phyloP scores from a whole-genome alignment of 2,797 vertebrate species.

The Chaetodon trifasciatus region DNA sequence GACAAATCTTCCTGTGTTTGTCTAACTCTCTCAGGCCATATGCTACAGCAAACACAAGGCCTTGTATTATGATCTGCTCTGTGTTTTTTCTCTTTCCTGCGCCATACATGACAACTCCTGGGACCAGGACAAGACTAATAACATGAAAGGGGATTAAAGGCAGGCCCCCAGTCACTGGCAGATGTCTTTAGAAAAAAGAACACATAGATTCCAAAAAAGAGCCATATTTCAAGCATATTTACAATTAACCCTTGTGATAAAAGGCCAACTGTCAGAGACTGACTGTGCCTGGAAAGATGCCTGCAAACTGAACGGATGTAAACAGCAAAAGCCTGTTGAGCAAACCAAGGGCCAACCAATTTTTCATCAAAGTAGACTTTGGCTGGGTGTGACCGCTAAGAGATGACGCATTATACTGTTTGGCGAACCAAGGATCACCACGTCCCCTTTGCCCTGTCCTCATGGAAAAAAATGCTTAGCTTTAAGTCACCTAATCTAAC shows the following conservation, averaged over 20 bases:
- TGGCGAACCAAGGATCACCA: slow-evolving; percentile 37
- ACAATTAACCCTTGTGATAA: slow-evolving; percentile 75
- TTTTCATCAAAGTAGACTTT: slow-evolving; percentile 56
- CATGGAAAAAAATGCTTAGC: slow-evolving; percentile 18
- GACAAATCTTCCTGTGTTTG: slow-evolving; percentile 83
- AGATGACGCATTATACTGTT: slow-evolving; percentile 52
- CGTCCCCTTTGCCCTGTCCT: slow-evolving; percentile 29
- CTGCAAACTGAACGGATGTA: slow-evolving; percentile 50
- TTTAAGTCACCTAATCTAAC: not conserved
- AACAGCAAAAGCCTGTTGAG: slow-evolving; percentile 56
- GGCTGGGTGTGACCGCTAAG: slow-evolving; percentile 60
- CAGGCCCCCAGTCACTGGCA: slow-evolving; percentile 78
- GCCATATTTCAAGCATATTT: slow-evolving; percentile 76
- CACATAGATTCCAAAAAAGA: slow-evolving; percentile 41
- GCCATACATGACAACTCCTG: slow-evolving; percentile 83
- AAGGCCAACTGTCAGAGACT: slow-evolving; percentile 72
- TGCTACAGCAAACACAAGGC: slow-evolving; percentile 73
- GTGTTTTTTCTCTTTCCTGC: slow-evolving; percentile 74
- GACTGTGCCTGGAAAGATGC: slow-evolving; percentile 48
- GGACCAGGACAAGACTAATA: slow-evolving; percentile 85
- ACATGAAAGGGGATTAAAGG: slow-evolving; percentile 85
- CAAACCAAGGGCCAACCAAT: slow-evolving; percentile 51
- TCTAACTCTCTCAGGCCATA: slow-evolving; percentile 81
- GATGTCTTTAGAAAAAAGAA: slow-evolving; percentile 77
- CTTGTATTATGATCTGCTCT: slow-evolving; percentile 82